phyloP scores from a whole-genome alignment of 53 echinoderm and acorn worm species.

The Paracentrotus lividus region DNA sequence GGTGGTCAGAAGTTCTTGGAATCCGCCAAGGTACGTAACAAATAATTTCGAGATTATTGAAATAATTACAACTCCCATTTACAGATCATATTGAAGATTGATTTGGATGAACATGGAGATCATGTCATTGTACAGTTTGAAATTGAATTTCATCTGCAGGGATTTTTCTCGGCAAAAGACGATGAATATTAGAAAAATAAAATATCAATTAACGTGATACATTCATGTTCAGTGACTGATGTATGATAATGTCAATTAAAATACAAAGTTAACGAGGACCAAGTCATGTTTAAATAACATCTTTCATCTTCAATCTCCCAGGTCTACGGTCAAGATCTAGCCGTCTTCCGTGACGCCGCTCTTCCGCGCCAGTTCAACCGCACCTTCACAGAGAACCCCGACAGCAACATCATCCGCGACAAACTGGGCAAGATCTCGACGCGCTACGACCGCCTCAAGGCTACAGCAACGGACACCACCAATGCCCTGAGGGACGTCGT shows the following conservation, averaged over 20 bases:
- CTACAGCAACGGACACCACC: conserved; percentile 78
- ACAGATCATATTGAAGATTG: too few species aligned
- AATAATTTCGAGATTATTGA: too few species aligned
- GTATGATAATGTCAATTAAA: not conserved
- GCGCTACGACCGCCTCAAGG: conserved; percentile 91
- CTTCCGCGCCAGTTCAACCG: conserved; percentile 95
- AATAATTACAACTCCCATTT: too few species aligned
- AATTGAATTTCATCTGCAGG: too few species aligned
- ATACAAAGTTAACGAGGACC: not conserved
- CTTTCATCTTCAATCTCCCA: not conserved
- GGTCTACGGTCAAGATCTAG: conserved; percentile 91
- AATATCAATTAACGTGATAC: not conserved
- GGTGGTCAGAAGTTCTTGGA: conserved; percentile 93
- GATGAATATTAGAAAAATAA: not conserved
- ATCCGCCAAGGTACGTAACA: conserved; percentile 65
- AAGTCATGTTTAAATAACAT: not conserved
- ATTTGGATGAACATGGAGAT: too few species aligned
- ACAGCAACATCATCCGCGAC: conserved; percentile 84
- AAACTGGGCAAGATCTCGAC: conserved; percentile 80
- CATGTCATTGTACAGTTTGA: too few species aligned
- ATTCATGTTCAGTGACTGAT: not conserved
- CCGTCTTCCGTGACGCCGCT: conserved; percentile 88
- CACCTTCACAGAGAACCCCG: conserved; percentile 87
- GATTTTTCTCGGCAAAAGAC: too few species aligned
- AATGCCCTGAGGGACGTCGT: conserved; percentile 86